These are phyloP conservation scores for Dynastes hyllus DNA, from an alignment of 2,888 invertebrate species.

Conservation along the genomic window DNA sequence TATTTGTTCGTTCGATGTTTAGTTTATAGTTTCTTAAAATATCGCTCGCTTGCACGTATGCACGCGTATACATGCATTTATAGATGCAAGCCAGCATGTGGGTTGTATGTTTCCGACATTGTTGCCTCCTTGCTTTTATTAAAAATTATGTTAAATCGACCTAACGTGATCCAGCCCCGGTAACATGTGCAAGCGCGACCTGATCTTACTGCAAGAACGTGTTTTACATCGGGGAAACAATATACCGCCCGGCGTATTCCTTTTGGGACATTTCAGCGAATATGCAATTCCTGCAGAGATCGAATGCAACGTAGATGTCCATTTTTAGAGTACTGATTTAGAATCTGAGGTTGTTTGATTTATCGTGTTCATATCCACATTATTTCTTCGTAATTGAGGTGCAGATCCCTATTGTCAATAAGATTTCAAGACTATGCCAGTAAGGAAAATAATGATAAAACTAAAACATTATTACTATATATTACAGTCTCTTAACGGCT, in stretches of 20 bases:
- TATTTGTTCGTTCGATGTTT: slow-evolving; percentile 5
- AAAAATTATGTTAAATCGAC: slow-evolving; percentile 32
- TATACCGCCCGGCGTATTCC: neutral
- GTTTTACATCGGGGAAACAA: slow-evolving; percentile 14
- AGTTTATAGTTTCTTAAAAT: slow-evolving; percentile 7
- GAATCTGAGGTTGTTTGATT: too few species aligned
- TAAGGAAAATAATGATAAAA: too few species aligned
- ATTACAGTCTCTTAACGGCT: too few species aligned
- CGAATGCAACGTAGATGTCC: too few species aligned
- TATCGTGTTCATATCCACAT: too few species aligned
- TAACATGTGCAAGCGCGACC: slow-evolving; percentile 8
- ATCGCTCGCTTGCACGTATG: slow-evolving; percentile 4
- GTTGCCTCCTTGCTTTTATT: slow-evolving; percentile 33
- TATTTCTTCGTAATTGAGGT: too few species aligned
- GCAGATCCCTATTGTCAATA: too few species aligned
- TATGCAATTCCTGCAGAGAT: too few species aligned
- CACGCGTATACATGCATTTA: neutral
- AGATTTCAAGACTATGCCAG: too few species aligned
- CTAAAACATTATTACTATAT: too few species aligned
- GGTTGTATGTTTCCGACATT: neutral
- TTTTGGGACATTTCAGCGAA: neutral
- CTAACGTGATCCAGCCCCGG: slow-evolving; percentile 21
- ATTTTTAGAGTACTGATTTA: too few species aligned
- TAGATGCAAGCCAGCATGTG: neutral
- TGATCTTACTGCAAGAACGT: slow-evolving; percentile 21